Evolutionary conservation across 2,797 vertebrate genomes (phyloP), one percentile per base, ranked within the genome.

Genomic region (Mormyrus proboscirostris): DNA sequence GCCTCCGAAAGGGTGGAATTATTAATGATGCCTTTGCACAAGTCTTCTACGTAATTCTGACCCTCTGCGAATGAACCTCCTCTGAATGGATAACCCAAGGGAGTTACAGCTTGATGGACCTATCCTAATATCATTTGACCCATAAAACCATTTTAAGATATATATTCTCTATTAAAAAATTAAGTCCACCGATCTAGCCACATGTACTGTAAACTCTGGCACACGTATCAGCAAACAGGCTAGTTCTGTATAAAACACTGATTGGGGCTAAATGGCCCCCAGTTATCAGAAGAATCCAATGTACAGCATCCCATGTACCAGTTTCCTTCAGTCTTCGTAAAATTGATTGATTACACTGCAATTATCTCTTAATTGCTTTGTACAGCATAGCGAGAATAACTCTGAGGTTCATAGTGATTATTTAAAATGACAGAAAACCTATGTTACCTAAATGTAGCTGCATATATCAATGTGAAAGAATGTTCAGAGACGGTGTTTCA

Each of bases 21-120:
- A 97, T 97, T 97, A 97, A 97, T 95, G 96, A 97, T 96, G 96
- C 95, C 94, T 92, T 94, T 93, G 96, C 93, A 62, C 79, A 87
- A 90, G 87, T 88, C 82, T 49, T 90, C 92, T 92, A 92, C 92
- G 92, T 93, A 84, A 93, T 93, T 90, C 76, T 94, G 94, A 95
- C 94, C 96, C 92, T 19, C 93, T 92, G 93, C 94, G 94, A 94
- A 95, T 92, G 94, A 69, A 69, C 92, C 93, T 94, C n/a, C 90
- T 92, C 94, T 94, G 94, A 93, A 91, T 89, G 90, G 91, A 73
- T 0, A 79, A 89, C 93, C 96, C 94, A 93, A 91, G 41, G 94
- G 94, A 94, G 83, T 49, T 55, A 86, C 79, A 88, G 87, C 89
- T 88, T 89, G 41, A 82, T 90, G 88, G 79, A 83, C 90, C 9